Base-by-base conservation (phyloP, 1,140 invertebrate species). In the Dendrolimus kikuchii region DNA sequence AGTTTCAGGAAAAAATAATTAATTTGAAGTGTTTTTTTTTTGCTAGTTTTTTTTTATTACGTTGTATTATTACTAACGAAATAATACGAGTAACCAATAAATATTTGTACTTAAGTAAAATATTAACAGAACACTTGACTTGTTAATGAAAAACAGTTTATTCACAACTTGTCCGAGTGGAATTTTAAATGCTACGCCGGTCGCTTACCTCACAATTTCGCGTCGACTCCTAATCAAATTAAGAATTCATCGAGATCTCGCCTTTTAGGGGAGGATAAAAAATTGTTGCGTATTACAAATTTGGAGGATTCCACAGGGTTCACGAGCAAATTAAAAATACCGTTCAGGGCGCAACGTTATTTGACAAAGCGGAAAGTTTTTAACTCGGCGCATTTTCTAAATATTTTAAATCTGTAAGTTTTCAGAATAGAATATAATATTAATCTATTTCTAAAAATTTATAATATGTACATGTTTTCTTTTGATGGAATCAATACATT, bases 181-280 rank as follows among this genome's bases (percentile, higher is more conserved):
- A 43, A 36, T 51, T 51, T 51, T 38, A 51, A 23, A 23, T 23
- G 23, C 23, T 23, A 23, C 23, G 23, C 23, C 23, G 23, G 23
- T 47, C 48, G 44, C 52, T 59, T 51, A 54, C 48, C 56, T 40
- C 49, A 54, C 43, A 59, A 59, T 66, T 64, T 59, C 46, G 46
- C 51, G 46, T 46, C 59, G 55, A 49, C 58, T 63, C 49, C 53
- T 64, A 66, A 68, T 71, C 59, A 63, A 68, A 71, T 71, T 66
- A 71, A 64, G 68, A 62, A 60, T 71, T 71, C 65, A 71, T 68
- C 63, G 40, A 6, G 51, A 53, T 47, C 51, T 46, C 48, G 54
- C 46, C 40, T 55, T 49, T 10, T 55, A 55, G 58, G 40, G 43
- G 42, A 44, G 49, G 42, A 48, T 8, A 47, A 57, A 66, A 69